These are phyloP conservation scores for Drosophila prostipennis DNA, from an alignment of 2,888 invertebrate species.

Conservation along the genomic window DNA sequence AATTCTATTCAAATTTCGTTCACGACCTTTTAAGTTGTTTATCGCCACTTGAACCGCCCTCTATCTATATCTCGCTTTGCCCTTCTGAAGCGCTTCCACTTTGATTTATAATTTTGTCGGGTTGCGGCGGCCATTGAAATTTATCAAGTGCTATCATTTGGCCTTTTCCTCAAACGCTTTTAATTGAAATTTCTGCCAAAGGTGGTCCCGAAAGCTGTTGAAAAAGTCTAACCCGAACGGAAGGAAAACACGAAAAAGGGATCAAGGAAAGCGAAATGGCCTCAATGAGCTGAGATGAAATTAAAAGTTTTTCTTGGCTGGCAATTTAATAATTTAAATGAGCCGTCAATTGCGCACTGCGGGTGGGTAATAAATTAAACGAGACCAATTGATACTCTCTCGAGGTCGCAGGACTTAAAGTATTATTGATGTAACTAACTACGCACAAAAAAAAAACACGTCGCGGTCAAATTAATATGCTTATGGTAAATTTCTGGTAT, in stretches of 20 bases:
- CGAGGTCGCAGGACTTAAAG: no score
- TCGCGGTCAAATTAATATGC: no score
- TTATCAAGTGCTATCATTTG: constrained; percentile 49
- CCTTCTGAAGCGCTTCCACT: constrained; percentile 13
- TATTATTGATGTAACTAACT: no score
- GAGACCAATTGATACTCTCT: background rate
- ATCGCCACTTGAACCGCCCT: constrained; percentile 44
- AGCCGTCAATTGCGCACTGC: constrained; percentile 2
- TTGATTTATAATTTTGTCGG: constrained; percentile 58
- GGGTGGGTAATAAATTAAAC: background rate
- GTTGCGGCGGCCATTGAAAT: constrained; percentile 45
- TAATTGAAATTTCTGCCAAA: constrained; percentile 64
- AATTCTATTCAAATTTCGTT: constrained; percentile 51
- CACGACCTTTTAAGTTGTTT: constrained; percentile 46
- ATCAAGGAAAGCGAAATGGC: constrained; percentile 17
- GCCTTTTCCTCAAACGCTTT: constrained; percentile 43
- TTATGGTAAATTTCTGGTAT: no score
- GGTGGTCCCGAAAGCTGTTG: constrained; percentile 17
- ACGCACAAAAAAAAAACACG: no score
- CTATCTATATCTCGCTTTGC: constrained; percentile 12
- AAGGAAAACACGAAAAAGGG: constrained; percentile 20
- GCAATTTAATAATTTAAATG: constrained; percentile 42
- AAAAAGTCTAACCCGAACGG: constrained; percentile 8
- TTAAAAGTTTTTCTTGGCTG: constrained; percentile 26
- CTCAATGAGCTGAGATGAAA: constrained; percentile 23